These are phyloP conservation scores for Ormyrus pomaceus DNA, from an alignment of 2,888 invertebrate genomes.

Conservation along the genomic window DNA sequence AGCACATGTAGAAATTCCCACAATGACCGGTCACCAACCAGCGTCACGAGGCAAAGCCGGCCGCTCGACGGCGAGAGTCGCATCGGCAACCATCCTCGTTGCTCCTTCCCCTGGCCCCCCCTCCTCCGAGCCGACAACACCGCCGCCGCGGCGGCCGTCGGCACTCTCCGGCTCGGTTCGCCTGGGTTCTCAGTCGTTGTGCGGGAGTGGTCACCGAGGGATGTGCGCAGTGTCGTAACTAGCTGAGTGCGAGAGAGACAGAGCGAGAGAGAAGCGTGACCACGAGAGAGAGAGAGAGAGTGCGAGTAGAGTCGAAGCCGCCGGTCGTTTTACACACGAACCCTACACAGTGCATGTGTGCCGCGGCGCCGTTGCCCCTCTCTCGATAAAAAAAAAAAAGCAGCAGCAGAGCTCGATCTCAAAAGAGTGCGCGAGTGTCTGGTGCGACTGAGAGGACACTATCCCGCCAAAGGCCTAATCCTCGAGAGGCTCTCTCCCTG, in stretches of 20 bases:
- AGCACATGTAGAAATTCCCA: no score
- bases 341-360: no score
- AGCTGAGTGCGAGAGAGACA: constrained; percentile 38
- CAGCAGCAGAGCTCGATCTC: no score
- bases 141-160: neutral
- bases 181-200: constrained; percentile 69
- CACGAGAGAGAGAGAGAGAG: neutral
- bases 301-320: neutral
- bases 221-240: constrained; percentile 62
- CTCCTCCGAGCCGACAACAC: neutral
- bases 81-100: no score
- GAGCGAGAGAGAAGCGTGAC: constrained; percentile 62
- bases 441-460: no score
- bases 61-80: constrained; percentile 54
- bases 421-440: no score
- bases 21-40: neutral
- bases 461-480: no score
- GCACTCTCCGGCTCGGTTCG: constrained; percentile 61
- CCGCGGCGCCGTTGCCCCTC: no score
- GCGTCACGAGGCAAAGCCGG: neutral
- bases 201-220: constrained; percentile 75
- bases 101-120: neutral
- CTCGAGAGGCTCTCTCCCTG: no score
- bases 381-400: no score
- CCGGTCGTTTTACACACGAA: no score